phyloP scores from a whole-genome alignment of 2,888 invertebrate genomes.

The Hyposoter dolosus region DNA sequence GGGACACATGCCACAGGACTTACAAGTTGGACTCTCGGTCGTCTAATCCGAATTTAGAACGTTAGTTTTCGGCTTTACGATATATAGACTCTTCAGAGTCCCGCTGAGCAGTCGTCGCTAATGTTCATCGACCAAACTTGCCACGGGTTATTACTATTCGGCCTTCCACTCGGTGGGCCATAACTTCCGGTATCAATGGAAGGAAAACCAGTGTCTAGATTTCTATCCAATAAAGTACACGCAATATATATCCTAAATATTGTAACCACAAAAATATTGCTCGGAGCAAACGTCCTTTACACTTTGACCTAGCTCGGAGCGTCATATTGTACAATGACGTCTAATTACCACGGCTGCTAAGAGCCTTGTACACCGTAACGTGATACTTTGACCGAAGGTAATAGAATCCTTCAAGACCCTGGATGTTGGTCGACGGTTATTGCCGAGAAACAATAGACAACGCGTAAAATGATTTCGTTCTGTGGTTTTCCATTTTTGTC shows the following conservation, averaged over 20 bases:
- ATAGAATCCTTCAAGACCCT: conserved; percentile 15
- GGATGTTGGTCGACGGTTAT: too few relatives aligned
- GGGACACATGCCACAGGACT: not conserved
- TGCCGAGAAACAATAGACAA: too few relatives aligned
- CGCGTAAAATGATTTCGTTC: conserved; percentile 9
- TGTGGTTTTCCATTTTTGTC: not conserved
- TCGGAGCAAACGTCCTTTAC: conserved; percentile 17
- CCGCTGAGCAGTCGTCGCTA: conserved; percentile 40
- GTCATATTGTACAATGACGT: conserved; percentile 14
- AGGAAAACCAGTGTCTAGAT: conserved; percentile 9
- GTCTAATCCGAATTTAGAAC: conserved; percentile 69
- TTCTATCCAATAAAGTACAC: conserved; percentile 2
- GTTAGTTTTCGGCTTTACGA: conserved; percentile 56
- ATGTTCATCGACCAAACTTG: conserved; percentile 39
- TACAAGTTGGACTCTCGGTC: conserved; percentile 34
- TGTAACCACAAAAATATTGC: conserved; percentile 31
- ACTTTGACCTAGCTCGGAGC: not conserved
- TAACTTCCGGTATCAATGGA: conserved; percentile 65
- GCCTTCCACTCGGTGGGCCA: conserved; percentile 12
- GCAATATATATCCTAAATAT: conserved; percentile 10
- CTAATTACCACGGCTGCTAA: conserved; percentile 25
- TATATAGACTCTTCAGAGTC: conserved; percentile 36
- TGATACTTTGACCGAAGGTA: conserved; percentile 31
- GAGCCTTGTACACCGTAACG: conserved; percentile 38
- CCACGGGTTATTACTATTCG: conserved; percentile 6